Evolutionary conservation across 2,888 invertebrate genomes (phyloP).

Genomic region (Blomia tropicalis): DNA sequence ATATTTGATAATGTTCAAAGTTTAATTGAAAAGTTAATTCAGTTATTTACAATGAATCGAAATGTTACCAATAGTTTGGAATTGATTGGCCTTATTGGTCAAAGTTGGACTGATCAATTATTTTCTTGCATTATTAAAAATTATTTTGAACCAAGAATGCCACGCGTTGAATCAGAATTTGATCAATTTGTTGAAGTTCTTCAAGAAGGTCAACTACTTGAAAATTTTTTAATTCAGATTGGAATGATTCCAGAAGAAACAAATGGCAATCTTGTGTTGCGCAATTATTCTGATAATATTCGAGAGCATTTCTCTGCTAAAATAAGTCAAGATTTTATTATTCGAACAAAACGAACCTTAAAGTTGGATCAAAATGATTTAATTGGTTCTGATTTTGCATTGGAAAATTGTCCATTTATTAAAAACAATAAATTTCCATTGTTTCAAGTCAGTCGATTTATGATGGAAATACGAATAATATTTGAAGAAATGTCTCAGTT

Average conservation of each 20-base stretch:
- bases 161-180: conserved; percentile 13
- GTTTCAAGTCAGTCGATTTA: conserved; percentile 38
- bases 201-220: neutral
- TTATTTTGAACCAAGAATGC: conserved; percentile 18
- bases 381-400: neutral
- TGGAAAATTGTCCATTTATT: conserved; percentile 35
- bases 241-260: neutral
- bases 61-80: neutral
- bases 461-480: conserved; percentile 11
- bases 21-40: neutral
- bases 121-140: conserved; percentile 9
- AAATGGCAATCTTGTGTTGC: neutral
- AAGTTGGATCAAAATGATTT: neutral
- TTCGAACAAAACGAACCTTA: neutral
- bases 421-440: neutral
- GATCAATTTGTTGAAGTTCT: neutral
- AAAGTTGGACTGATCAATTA: conserved; percentile 10
- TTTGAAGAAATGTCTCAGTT: conserved; percentile 18
- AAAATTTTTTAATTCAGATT: neutral
- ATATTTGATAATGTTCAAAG: neutral
- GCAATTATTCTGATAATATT: neutral
- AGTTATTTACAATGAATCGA: neutral
- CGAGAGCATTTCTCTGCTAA: neutral
- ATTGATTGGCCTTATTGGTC: neutral
- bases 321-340: conserved; percentile 9